Base-by-base conservation (phyloP, 2,113 vertebrate species). In the Dicerorhinus sumatrensis region DNA sequence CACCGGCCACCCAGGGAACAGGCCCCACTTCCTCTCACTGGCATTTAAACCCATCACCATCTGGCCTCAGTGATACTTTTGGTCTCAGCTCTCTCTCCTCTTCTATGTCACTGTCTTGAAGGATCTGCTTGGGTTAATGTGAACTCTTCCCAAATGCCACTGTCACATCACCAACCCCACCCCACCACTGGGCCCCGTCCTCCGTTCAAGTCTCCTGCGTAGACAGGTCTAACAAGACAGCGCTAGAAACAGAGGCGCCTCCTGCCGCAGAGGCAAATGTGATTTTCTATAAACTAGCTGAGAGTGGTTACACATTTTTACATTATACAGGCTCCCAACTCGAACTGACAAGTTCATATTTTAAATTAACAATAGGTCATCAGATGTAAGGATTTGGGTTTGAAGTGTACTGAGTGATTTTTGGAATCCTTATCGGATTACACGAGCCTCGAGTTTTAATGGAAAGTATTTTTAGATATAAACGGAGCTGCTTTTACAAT, bases 321-420 rank as follows among this genome's bases (percentile, higher is more conserved):
- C 31, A 11, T 46, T 63, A 67, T 8, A 54, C 6, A 51, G 46
- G 23, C 39, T 67, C 60, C 31, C 13, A 1, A 42, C 20, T 42
- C 29, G 6, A 80, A 97, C 3, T 6, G 33, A 75, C 54, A 92
- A 48, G 72, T 82, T 93, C 31, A 10, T 11, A 25, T 46, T 89
- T 85, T 62, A 91, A 97, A 96, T 94, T 86, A 92, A 84, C 91
- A 81, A 75, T 91, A 63, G 84, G 84, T 85, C 60, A 8, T 42
- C 65, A 13, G 70, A 48, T 2, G 21, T 11, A 70, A 86, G 75
- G 46, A 46, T 56, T 8, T 7, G 8, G 48, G 56, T 36, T 31
- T 88, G 36, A 70, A 88, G 84, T 12, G 48, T 21, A 48, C 31
- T 0, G 3, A 65, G 65, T 4, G 29, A 60, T 36, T 84, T 81